Conservation (phyloP, 1,140 invertebrate species). For the Hydropsyche tenuis region DNA sequence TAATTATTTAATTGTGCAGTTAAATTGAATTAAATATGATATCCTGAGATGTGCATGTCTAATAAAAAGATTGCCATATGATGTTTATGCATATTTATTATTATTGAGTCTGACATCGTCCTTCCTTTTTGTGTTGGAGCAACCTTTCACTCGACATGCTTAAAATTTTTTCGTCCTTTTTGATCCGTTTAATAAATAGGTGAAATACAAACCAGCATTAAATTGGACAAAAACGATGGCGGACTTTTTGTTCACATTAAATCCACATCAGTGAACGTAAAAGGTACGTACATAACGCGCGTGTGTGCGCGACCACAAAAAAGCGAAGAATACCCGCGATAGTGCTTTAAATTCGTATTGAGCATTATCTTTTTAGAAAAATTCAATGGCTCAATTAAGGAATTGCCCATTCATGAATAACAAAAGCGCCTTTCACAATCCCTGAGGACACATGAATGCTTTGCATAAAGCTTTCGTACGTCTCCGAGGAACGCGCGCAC, state of each 20-base stretch:
- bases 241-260: slow-evolving; percentile 22
- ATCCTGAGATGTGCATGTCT: too few species aligned
- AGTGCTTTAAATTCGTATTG: slow-evolving; percentile 26
- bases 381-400: slow-evolving; percentile 49
- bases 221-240: not conserved
- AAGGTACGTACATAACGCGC: too few species aligned
- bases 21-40: too few species aligned
- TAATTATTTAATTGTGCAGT: too few species aligned
- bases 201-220: slow-evolving; percentile 17
- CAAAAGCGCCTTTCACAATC: slow-evolving; percentile 40
- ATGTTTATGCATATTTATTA: too few species aligned
- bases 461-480: slow-evolving; percentile 32
- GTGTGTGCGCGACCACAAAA: slow-evolving; percentile 10
- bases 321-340: slow-evolving; percentile 2
- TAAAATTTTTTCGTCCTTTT: slow-evolving; percentile 12
- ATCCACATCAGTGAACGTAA: slow-evolving; percentile 23
- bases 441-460: slow-evolving; percentile 38
- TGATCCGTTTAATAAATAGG: slow-evolving; percentile 27
- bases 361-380: slow-evolving; percentile 45
- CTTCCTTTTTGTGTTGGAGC: slow-evolving; percentile 5
- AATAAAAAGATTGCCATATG: too few species aligned
- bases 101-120: not conserved
- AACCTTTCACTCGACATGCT: not conserved
- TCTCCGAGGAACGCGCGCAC: slow-evolving; percentile 7
- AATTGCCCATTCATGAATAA: slow-evolving; percentile 47